Evolutionary conservation across 1,140 invertebrate genomes (phyloP).

Genomic region (Zaprionus vittiger): DNA sequence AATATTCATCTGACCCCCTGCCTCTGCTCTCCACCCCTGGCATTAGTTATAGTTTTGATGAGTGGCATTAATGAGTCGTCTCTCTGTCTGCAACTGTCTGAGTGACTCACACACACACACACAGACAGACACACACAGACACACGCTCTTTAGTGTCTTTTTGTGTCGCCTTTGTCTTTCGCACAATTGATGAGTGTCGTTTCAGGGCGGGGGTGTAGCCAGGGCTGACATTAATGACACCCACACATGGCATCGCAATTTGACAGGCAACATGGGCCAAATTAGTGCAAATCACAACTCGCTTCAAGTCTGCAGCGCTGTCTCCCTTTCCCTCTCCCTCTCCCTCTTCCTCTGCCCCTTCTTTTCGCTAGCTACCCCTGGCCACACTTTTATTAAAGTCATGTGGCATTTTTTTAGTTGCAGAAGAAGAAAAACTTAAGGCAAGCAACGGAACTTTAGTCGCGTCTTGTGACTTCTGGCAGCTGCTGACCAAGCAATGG

Average conservation of each 20-base stretch:
- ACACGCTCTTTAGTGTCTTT: constrained; percentile 39
- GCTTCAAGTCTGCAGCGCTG: not conserved
- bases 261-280: constrained; percentile 77
- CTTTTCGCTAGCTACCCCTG: not conserved
- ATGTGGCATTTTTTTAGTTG: constrained; percentile 23
- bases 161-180: constrained; percentile 44
- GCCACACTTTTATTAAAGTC: constrained; percentile 28
- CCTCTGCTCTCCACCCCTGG: constrained; percentile 26
- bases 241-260: constrained; percentile 78
- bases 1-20: constrained; percentile 63
- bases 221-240: constrained; percentile 77
- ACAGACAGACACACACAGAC: constrained; percentile 8
- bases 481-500: constrained; percentile 61
- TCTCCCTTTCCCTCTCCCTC: not conserved
- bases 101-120: constrained; percentile 13
- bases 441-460: not conserved
- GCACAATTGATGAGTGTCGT: not conserved
- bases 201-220: not conserved
- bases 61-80: constrained; percentile 82
- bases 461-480: constrained; percentile 58
- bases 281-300: constrained; percentile 76
- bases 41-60: constrained; percentile 83
- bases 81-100: constrained; percentile 68
- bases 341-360: not conserved
- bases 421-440: constrained; percentile 19